Evolutionary conservation across 2,888 invertebrate species (phyloP), one percentile per base, ranked within the genome.

Genomic region (Parthenolecanium corni): DNA sequence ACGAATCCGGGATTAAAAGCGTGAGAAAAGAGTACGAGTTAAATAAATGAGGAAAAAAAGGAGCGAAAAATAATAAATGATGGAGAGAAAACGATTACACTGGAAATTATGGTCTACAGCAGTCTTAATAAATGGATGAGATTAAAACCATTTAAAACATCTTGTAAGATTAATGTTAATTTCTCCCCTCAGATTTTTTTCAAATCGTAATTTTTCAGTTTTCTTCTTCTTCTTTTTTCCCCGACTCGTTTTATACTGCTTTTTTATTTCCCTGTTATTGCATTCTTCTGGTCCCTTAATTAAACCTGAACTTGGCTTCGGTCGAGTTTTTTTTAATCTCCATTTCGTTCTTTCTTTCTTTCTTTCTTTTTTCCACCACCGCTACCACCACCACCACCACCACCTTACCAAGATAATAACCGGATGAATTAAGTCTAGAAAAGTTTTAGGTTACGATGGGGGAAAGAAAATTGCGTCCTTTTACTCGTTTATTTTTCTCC

Each of bases 91-190:
- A 49, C 38, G 58, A 58, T 58, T 58, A 58, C 58, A 58, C 49
- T 58, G 58, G 58, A 58, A 58, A 58, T 58, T 58, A 58, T 49
- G 31, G 58, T 25, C 49, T 47, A 49, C 36, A 58, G 58, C 58
- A 58, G 58, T 58, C 47, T 31, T 58, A 58, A 58, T 58, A 49
- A 58, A 58, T 58, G 58, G 58, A 58, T 58, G 18, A 58, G 58
- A 58, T 58, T 58, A 58, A 58, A 58, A 58, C 58, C 58, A 58
- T 58, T 58, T 58, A 58, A 58, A 58, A 58, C 58, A 58, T 58
- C 58, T 58, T 58, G 58, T 58, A 58, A 58, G 58, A 58, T 58
- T 58, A 49, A 58, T 58, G 58, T 58, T 58, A 58, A 58, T 58
- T 58, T 58, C 49, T 58, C 58, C 58, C 31, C 23, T 49, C 49